A percentile compares a stretch with the other conserved stretches of the same genome.
phyloP scores from a whole-genome alignment of 2,888 invertebrate species.

The Phymatocera aterrima region DNA sequence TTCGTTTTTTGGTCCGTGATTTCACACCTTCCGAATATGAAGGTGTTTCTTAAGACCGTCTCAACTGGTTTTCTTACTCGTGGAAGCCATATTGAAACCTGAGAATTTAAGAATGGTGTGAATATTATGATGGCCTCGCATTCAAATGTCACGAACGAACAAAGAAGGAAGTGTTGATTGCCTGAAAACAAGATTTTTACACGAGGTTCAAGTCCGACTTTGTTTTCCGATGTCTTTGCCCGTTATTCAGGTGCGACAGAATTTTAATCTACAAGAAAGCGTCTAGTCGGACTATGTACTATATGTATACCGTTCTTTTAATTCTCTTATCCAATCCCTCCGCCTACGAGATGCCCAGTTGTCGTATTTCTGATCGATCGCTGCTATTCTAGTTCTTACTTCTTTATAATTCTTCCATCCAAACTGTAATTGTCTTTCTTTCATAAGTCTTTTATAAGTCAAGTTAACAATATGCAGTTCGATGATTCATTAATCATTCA shows the following conservation, averaged over 20 bases:
- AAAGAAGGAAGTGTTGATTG: conserved; percentile 72
- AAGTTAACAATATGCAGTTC: too few species aligned
- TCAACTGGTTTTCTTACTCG: conserved; percentile 55
- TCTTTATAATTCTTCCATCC: not conserved
- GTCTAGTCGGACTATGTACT: not conserved
- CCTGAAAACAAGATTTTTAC: conserved; percentile 67
- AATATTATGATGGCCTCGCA: conserved; percentile 73
- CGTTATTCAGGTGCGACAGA: conserved; percentile 43
- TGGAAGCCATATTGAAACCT: conserved; percentile 67
- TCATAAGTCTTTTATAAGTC: too few species aligned
- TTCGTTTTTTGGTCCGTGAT: conserved; percentile 47
- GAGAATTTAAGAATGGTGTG: conserved; percentile 68
- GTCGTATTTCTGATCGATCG: not conserved
- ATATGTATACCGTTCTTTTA: not conserved
- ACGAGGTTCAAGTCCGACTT: conserved; percentile 47
- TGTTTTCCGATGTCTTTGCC: conserved; percentile 44
- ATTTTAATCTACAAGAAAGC: conserved; percentile 6
- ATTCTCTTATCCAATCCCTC: not conserved
- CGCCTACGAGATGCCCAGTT: not conserved
- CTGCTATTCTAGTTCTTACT: not conserved
- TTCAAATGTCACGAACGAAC: conserved; percentile 70
- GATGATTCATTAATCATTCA: too few species aligned
- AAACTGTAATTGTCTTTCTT: too few species aligned
- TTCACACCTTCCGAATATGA: conserved; percentile 59
- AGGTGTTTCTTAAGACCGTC: conserved; percentile 54